Evolutionary conservation across 2,797 vertebrate genomes (phyloP).

Genomic region (Diglossa cyanea): DNA sequence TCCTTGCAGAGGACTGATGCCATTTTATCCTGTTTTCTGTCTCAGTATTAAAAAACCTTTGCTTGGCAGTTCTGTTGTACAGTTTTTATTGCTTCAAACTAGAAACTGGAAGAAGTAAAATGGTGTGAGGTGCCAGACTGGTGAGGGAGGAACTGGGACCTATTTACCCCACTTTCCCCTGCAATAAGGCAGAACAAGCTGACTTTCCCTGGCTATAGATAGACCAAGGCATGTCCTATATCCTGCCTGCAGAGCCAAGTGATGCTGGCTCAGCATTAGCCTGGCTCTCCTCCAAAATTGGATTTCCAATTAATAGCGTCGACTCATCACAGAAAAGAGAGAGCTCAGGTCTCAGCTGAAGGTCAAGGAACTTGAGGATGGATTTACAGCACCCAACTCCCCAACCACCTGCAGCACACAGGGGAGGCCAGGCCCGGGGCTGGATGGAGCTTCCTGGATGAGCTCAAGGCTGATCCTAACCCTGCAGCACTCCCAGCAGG

Average conservation of each 20-base stretch:
- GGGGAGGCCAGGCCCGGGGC: neutral
- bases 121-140: neutral
- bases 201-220: slow-evolving; percentile 33
- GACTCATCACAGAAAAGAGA: slow-evolving; percentile 35
- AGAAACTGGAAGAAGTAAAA: neutral
- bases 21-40: neutral
- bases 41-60: neutral
- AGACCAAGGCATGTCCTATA: slow-evolving; percentile 40
- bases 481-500: neutral
- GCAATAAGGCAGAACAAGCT: neutral
- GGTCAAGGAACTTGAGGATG: slow-evolving; percentile 40
- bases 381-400: neutral
- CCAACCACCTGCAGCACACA: neutral
- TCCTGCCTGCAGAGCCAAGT: slow-evolving; percentile 55
- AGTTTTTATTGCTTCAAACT: neutral
- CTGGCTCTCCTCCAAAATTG: slow-evolving; percentile 58
- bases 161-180: neutral
- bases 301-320: slow-evolving; percentile 68
- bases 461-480: neutral
- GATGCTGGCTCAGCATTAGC: slow-evolving; percentile 59
- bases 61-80: neutral
- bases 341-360: slow-evolving; percentile 58
- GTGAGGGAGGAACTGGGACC: neutral
- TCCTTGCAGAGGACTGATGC: neutral
- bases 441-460: accelerated